phyloP scores from a whole-genome alignment of 2,113 vertebrate species.

The Orcinus orca region DNA sequence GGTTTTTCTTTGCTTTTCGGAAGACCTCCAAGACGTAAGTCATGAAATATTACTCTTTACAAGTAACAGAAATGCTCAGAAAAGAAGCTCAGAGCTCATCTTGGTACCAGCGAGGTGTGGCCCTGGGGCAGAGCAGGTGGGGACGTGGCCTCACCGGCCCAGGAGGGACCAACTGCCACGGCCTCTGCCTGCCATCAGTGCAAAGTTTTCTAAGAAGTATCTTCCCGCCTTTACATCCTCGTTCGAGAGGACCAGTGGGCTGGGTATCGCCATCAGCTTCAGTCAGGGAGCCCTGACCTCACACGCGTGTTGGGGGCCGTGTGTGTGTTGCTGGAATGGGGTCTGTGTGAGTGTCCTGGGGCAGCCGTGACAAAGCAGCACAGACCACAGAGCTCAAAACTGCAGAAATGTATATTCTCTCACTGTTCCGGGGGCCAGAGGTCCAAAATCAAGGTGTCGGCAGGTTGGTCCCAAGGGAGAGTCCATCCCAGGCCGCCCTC shows the following conservation, averaged over 20 bases:
- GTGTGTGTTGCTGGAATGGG: neutral
- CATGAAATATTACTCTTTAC: too few species aligned
- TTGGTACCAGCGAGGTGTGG: neutral
- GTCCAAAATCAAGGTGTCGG: neutral
- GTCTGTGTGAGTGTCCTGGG: neutral
- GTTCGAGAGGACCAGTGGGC: fast-evolving
- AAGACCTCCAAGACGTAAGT: neutral
- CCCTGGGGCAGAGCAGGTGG: neutral
- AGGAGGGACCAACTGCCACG: fast-evolving
- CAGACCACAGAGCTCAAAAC: neutral
- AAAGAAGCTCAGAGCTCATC: neutral
- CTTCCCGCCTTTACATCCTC: neutral
- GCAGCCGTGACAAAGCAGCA: fast-evolving
- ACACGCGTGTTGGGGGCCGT: fast-evolving
- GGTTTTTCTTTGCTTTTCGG: neutral
- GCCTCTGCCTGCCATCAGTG: fast-evolving
- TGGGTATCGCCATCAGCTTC: fast-evolving
- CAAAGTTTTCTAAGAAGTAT: neutral
- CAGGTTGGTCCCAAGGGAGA: neutral
- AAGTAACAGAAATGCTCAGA: neutral
- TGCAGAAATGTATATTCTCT: fast-evolving
- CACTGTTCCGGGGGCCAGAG: fast-evolving
- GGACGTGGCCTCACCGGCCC: fast-evolving
- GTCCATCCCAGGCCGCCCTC: fast-evolving
- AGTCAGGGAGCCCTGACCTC: neutral